Conservation (phyloP, 2,888 invertebrate species). For the Mythimna pallens region DNA sequence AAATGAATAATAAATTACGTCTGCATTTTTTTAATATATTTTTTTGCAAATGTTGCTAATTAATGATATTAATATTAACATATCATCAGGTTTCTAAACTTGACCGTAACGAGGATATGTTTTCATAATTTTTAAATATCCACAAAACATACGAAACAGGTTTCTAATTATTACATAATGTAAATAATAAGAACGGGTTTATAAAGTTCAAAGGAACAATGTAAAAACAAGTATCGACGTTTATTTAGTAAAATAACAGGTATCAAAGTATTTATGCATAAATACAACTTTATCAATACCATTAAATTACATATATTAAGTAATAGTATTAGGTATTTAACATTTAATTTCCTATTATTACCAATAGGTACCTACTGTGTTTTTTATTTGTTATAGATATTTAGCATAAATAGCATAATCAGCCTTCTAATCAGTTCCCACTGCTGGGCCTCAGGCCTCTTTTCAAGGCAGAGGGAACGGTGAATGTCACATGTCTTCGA, state of each 20-base stretch:
- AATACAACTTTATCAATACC: neutral
- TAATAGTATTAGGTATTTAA: too few species aligned
- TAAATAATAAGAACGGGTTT: conserved; percentile 40
- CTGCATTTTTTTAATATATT: neutral
- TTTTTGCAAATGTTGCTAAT: neutral
- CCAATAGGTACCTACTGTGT: too few species aligned
- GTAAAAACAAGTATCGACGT: neutral
- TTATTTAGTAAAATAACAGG: conserved; percentile 4
- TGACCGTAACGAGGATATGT: conserved; percentile 8
- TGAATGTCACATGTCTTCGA: too few species aligned
- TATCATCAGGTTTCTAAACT: conserved; percentile 8
- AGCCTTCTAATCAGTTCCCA: too few species aligned
- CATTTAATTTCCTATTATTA: too few species aligned
- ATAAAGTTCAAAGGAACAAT: conserved; percentile 36
- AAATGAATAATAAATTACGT: neutral
- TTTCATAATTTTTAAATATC: neutral
- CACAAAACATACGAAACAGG: conserved; percentile 9
- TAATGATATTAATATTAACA: neutral
- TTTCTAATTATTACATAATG: conserved; percentile 20
- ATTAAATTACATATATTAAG: too few species aligned
- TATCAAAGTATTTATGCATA: conserved; percentile 16
- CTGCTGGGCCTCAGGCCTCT: too few species aligned
- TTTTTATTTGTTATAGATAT: too few species aligned
- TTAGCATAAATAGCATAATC: too few species aligned
- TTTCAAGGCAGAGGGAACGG: too few species aligned